Evolutionary conservation across 2,888 invertebrate genomes (phyloP).

Genomic region (Dasypolia templi): DNA sequence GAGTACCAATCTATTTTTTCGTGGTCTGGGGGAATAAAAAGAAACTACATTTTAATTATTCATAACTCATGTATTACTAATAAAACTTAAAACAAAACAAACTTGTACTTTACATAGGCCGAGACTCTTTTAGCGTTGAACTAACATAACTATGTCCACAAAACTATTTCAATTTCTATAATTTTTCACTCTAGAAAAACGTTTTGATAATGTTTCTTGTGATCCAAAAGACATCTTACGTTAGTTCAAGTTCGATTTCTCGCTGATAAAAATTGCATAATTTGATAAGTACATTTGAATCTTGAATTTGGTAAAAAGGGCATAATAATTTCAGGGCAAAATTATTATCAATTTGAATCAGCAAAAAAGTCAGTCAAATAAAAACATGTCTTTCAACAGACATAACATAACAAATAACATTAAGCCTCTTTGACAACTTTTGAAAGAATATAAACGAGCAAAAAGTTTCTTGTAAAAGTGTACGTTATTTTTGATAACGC

Average conservation of each 20-base stretch:
- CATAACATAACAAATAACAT: slow-evolving; percentile 45
- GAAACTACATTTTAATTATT: slow-evolving; percentile 47
- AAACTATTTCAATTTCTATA: slow-evolving; percentile 20
- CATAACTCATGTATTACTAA: slow-evolving; percentile 66
- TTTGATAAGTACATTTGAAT: neutral
- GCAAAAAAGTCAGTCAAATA: slow-evolving; percentile 38
- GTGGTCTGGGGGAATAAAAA: slow-evolving; percentile 51
- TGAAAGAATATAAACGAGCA: slow-evolving; percentile 43
- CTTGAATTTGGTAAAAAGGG: neutral
- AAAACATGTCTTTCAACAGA: slow-evolving; percentile 61
- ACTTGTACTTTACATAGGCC: slow-evolving; percentile 64
- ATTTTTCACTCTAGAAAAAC: slow-evolving; percentile 21
- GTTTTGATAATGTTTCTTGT: slow-evolving; percentile 27
- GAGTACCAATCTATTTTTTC: too few relatives aligned
- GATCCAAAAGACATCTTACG: slow-evolving; percentile 20
- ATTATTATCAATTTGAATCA: slow-evolving; percentile 39
- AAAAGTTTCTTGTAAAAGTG: slow-evolving; percentile 12
- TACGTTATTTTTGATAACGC: slow-evolving; percentile 20
- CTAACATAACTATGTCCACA: slow-evolving; percentile 44
- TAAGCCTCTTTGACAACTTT: slow-evolving; percentile 54
- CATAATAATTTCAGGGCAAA: slow-evolving; percentile 7
- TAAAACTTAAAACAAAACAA: slow-evolving; percentile 68
- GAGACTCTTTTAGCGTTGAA: slow-evolving; percentile 42
- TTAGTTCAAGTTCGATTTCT: slow-evolving; percentile 42
- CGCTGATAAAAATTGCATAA: slow-evolving; percentile 32